Conservation (phyloP, 2,888 invertebrate species). For the Drosophila longiperda region DNA sequence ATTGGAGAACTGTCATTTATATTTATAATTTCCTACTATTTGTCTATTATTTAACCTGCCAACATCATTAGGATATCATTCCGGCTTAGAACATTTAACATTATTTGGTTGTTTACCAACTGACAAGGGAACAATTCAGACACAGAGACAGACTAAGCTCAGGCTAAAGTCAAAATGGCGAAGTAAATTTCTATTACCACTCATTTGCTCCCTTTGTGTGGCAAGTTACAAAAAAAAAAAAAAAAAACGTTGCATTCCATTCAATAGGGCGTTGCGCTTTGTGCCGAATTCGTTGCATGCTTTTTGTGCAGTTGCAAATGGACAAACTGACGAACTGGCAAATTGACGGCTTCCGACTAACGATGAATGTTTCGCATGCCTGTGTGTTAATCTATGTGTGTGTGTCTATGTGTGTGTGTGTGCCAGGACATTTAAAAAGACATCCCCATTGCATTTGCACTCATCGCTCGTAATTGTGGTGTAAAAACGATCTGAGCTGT, state of each 20-base stretch:
- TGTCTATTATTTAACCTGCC: conserved; percentile 23
- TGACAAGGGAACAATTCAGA: conserved; percentile 49
- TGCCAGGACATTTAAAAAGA: conserved; percentile 60
- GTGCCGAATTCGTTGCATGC: conserved; percentile 37
- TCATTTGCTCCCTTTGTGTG: conserved; percentile 1
- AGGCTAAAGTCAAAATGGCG: conserved; percentile 22
- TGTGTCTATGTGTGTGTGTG: conserved; percentile 11
- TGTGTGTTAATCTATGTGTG: conserved; percentile 1
- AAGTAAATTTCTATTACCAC: too few species aligned
- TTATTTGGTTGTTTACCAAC: conserved; percentile 67
- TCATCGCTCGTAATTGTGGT: conserved; percentile 76
- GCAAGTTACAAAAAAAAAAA: conserved; percentile 39
- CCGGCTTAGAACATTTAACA: conserved; percentile 53
- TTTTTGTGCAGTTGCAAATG: conserved; percentile 25
- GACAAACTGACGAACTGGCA: conserved; percentile 50
- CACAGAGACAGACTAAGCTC: conserved; percentile 12
- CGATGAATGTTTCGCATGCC: not conserved
- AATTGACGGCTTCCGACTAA: conserved; percentile 38
- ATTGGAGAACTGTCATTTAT: not conserved
- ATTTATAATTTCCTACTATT: not conserved
- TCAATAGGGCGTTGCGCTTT: conserved; percentile 56
- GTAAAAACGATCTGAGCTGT: conserved; percentile 57
- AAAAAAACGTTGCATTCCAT: conserved; percentile 42
- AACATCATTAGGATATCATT: not conserved
- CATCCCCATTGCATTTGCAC: conserved; percentile 75